Evolutionary conservation across 2,888 invertebrate genomes (phyloP).

Genomic region (Teleogryllus oceanicus): DNA sequence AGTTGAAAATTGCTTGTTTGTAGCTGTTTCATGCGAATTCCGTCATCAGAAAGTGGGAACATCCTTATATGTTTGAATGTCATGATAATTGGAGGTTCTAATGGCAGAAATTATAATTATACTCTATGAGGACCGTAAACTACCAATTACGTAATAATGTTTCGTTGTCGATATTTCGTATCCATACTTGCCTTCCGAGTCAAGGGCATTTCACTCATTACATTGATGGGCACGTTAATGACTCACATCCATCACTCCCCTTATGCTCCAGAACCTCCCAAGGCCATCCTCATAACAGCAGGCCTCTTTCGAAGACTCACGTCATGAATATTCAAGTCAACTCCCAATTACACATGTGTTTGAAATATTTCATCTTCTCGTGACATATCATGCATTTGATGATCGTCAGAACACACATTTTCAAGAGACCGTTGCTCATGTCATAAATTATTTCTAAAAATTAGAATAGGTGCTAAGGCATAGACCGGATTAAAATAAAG

Average conservation of each 20-base stretch:
- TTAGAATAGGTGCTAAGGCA: too few relatives aligned
- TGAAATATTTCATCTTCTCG: background rate
- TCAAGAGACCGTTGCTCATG: too few relatives aligned
- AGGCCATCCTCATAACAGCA: background rate
- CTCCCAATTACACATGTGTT: background rate
- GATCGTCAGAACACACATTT: too few relatives aligned
- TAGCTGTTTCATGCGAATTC: background rate
- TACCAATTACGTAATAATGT: background rate
- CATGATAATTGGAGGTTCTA: background rate
- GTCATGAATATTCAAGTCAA: background rate
- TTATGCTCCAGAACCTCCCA: background rate
- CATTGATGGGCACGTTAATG: background rate
- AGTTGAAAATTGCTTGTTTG: background rate
- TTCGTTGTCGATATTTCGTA: background rate
- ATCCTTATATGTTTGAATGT: background rate
- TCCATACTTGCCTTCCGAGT: background rate
- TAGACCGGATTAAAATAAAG: too few relatives aligned
- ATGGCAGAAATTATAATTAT: background rate
- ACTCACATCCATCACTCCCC: background rate
- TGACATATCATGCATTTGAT: too few relatives aligned
- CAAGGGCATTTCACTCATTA: background rate
- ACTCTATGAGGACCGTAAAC: background rate
- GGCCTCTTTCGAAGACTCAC: background rate
- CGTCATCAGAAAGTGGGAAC: background rate
- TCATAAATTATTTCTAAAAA: too few relatives aligned